Evolutionary conservation across 2,888 invertebrate species (phyloP), one percentile per base, ranked within the genome.

Genomic region (Eugnorisma glareosa): DNA sequence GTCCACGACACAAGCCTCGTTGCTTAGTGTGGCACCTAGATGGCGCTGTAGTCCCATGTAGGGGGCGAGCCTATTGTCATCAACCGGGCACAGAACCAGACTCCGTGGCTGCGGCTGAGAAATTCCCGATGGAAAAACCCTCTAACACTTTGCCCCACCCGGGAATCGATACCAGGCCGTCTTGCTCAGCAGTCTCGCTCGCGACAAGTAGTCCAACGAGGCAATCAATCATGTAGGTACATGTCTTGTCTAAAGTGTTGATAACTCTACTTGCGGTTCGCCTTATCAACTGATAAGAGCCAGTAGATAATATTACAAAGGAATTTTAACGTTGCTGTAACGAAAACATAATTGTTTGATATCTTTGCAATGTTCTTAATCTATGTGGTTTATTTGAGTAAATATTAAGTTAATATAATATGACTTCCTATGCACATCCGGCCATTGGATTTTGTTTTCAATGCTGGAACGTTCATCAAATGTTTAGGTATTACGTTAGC

Each of bases 281-380:
- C n/a, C 48, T 79, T 87, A 87, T 87, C 86, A 70, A 24, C 15
- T 67, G 86, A 87, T 87, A 87, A 86, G 72, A 45, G 1, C 37
- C 28, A 57, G 64, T 37, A 77, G 84, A 83, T 84, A 88, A 76
- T 67, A 73, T 66, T 79, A 59, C 78, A 69, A 75, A 83, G 78
- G 75, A 77, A 87, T 85, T 73, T 67, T 48, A 81, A 78, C 67
- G 48, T 82, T 66, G 69, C 69, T 67, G 31, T 77, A 70, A 77
- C 63, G 69, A 73, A 77, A 73, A 75, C 57, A 51, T 74, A 61
- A 69, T 81, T 75, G 24, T 66, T 66, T 66, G 28, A 48, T 43
- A 48, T 64, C 43, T 81, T 81, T n/a, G 18, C 45, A 10, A 45
- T 64, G 45, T 57, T 81, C 5, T 57, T 48, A 73, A 40, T 81